Percentiles rank a stretch among this genome's conserved stretches.
Conservation (phyloP, 2,797 vertebrate genomes). For the Echeneis naucrates region DNA sequence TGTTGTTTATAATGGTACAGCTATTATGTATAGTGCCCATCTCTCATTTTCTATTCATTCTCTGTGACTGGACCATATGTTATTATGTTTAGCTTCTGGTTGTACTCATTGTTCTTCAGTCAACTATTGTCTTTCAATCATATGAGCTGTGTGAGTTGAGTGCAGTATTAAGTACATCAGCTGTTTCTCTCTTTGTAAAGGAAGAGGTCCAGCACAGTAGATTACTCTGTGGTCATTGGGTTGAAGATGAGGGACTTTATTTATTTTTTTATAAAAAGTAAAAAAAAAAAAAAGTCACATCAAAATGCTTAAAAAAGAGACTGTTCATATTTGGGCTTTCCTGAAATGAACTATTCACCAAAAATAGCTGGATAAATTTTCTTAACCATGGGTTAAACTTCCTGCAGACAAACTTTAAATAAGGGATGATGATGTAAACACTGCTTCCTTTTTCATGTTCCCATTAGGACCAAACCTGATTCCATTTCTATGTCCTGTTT, state of each 20-base stretch:
- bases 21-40: not conserved
- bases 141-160: not conserved
- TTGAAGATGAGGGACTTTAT: too few relatives aligned
- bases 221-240: not conserved
- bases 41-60: not conserved
- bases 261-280: too few relatives aligned
- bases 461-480: not conserved
- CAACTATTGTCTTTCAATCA: not conserved
- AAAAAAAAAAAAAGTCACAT: not conserved
- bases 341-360: not conserved
- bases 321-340: slow-evolving; percentile 5
- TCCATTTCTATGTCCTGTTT: slow-evolving; percentile 3
- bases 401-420: slow-evolving; percentile 28
- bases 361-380: not conserved
- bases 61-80: not conserved
- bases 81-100: not conserved
- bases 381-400: not conserved
- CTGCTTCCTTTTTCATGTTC: not conserved
- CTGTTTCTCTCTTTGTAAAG: not conserved
- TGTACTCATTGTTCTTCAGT: not conserved
- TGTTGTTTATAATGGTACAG: not conserved
- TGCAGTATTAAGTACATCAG: not conserved
- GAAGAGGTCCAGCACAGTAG: not conserved
- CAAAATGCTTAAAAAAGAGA: not conserved
- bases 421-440: slow-evolving; percentile 18